These are phyloP conservation scores for Microtus ochrogaster DNA, from an alignment of 2,113 vertebrate genomes.

Conservation along the genomic window DNA sequence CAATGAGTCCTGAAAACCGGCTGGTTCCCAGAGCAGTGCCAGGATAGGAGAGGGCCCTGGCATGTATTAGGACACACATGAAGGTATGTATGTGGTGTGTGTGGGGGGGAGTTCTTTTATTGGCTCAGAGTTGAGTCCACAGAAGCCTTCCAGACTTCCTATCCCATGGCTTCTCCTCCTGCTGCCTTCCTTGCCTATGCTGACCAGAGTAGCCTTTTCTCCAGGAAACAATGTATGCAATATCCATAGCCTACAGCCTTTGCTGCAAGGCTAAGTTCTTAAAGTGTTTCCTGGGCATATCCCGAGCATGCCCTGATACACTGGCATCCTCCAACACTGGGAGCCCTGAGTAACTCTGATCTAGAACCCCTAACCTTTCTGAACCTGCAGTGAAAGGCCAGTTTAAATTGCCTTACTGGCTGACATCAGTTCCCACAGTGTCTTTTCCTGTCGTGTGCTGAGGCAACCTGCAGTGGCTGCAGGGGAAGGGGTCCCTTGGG, in stretches of 20 bases:
- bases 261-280: neutral
- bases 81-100: too few relatives aligned
- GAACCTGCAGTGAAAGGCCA: neutral
- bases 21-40: neutral
- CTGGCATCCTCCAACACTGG: neutral
- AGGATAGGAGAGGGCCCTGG: neutral
- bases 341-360: neutral
- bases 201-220: neutral
- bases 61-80: neutral
- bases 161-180: too few relatives aligned
- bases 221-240: neutral
- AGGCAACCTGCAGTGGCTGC: neutral
- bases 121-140: neutral
- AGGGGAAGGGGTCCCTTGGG: neutral
- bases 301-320: too few relatives aligned
- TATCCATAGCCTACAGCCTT: neutral
- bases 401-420: neutral
- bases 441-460: neutral
- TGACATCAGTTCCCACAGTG: too few relatives aligned
- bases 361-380: too few relatives aligned
- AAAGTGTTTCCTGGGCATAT: neutral
- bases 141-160: neutral
- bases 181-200: neutral
- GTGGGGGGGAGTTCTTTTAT: neutral
- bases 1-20: neutral